Evolutionary conservation across 2,888 invertebrate species (phyloP).

Genomic region (Megaustenia siamemsis): DNA sequence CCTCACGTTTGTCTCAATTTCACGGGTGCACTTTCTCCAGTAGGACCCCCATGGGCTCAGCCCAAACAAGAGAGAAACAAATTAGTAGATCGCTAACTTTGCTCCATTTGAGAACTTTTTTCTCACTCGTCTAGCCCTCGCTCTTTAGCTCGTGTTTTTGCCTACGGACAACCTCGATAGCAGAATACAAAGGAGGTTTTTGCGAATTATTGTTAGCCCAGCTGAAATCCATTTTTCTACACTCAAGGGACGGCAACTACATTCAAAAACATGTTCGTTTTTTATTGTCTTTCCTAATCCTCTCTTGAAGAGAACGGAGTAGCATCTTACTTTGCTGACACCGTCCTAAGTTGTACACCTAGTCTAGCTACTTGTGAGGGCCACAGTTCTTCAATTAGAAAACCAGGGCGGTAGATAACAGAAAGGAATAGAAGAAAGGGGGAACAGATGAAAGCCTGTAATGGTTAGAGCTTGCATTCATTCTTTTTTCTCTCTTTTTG

Average conservation of each 20-base stretch:
- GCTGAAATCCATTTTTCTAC: neutral
- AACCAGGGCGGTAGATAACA: too few species aligned
- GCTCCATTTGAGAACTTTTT: constrained; percentile 13
- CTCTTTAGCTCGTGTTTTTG: neutral
- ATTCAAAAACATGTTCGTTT: constrained; percentile 18
- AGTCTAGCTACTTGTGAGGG: too few species aligned
- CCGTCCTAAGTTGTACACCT: neutral
- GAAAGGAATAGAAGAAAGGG: too few species aligned
- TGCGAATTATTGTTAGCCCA: neutral
- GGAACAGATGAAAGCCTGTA: too few species aligned
- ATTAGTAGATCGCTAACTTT: constrained; percentile 43
- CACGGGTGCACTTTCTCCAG: constrained; percentile 19
- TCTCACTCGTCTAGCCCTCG: too few species aligned
- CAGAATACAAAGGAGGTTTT: neutral
- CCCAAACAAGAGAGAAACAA: constrained; percentile 12
- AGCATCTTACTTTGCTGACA: neutral
- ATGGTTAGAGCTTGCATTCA: too few species aligned
- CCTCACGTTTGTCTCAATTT: constrained; percentile 34
- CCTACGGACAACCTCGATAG: neutral
- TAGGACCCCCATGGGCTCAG: constrained; percentile 29
- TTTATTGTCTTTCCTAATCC: neutral
- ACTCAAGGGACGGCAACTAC: neutral
- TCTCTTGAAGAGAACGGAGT: too few species aligned
- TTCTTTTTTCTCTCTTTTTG: too few species aligned
- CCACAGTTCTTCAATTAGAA: too few species aligned